Evolutionary conservation across 2,888 invertebrate genomes (phyloP).

Genomic region (Plagodis dolabraria): DNA sequence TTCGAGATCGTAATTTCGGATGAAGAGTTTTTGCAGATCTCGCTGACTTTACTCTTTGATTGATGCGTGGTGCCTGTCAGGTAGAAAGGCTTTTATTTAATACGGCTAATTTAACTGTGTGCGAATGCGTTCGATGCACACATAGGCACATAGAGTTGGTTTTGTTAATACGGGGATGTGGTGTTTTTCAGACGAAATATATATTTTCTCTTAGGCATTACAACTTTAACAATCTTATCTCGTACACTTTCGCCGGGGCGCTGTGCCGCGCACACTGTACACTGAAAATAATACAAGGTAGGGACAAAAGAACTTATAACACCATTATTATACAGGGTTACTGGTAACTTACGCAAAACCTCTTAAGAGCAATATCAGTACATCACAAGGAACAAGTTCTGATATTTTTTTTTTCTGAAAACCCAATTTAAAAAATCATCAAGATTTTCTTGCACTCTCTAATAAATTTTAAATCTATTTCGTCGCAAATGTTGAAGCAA

Average conservation of each 20-base stretch:
- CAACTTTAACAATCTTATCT: conserved; percentile 55
- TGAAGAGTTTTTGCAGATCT: neutral
- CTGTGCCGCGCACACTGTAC: conserved; percentile 53
- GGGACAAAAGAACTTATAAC: conserved; percentile 6
- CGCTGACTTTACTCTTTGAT: neutral
- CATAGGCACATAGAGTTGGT: conserved; percentile 6
- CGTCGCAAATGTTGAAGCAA: too few species aligned
- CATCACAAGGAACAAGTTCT: too few species aligned
- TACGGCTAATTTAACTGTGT: conserved; percentile 27
- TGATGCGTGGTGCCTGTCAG: conserved; percentile 11
- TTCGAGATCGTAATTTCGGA: neutral
- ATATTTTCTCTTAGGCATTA: conserved; percentile 61
- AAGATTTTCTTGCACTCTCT: too few species aligned
- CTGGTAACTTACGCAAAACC: too few species aligned
- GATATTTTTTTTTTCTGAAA: too few species aligned
- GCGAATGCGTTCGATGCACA: conserved; percentile 22
- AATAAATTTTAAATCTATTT: too few species aligned
- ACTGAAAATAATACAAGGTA: conserved; percentile 57
- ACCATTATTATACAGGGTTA: too few species aligned
- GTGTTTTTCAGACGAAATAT: conserved; percentile 57
- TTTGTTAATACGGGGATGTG: conserved; percentile 61
- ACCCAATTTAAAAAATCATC: too few species aligned
- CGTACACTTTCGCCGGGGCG: conserved; percentile 31
- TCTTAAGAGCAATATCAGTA: too few species aligned
- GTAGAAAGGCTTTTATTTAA: conserved; percentile 7